These are phyloP conservation scores for Diadophis punctatus DNA, from an alignment of 2,113 vertebrate genomes.

Conservation along the genomic window DNA sequence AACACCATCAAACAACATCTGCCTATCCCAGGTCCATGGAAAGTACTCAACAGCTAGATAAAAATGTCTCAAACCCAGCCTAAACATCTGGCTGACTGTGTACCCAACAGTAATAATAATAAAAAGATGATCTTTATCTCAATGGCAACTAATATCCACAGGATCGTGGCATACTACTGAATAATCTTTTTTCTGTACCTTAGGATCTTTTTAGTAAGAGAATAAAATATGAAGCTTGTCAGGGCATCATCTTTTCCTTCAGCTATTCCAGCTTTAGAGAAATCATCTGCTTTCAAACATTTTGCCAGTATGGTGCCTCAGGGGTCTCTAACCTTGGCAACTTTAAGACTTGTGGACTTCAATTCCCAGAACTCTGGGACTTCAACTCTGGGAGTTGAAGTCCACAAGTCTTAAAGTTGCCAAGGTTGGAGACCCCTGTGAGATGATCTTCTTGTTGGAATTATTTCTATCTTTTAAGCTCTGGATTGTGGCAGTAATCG, in stretches of 20 bases:
- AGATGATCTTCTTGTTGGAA: conserved; percentile 21
- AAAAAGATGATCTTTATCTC: background rate
- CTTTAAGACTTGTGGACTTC: too few relatives aligned
- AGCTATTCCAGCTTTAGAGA: background rate
- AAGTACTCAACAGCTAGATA: background rate
- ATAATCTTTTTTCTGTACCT: background rate
- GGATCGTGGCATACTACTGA: background rate
- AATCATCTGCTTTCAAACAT: conserved; percentile 18
- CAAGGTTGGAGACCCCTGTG: too few relatives aligned
- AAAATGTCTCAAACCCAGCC: background rate
- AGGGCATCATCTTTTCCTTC: background rate
- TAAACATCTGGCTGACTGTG: background rate
- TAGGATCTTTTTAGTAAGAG: conserved; percentile 13
- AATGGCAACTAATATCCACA: background rate
- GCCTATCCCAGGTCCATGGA: background rate
- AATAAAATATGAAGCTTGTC: background rate
- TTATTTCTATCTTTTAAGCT: conserved; percentile 31
- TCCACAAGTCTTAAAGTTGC: too few relatives aligned
- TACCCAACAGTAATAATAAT: background rate
- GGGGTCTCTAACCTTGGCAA: too few relatives aligned
- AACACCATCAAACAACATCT: background rate
- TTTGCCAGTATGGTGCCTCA: background rate
- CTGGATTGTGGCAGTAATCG: conserved; percentile 48
- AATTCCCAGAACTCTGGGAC: too few relatives aligned
- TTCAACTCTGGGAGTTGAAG: too few relatives aligned